Evolutionary conservation across 2,113 vertebrate genomes (phyloP).

Genomic region (Puma concolor): DNA sequence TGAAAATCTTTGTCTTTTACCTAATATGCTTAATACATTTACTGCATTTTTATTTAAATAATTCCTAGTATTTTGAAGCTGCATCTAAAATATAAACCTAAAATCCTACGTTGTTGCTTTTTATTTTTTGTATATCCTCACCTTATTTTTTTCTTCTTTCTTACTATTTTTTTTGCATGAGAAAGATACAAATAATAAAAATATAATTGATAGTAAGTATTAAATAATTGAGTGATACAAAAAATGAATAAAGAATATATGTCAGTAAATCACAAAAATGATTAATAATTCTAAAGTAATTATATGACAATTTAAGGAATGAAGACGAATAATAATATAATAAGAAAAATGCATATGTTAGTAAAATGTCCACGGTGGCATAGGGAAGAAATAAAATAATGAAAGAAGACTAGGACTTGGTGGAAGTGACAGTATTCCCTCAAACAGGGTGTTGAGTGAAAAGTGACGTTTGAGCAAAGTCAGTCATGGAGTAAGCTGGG

Average conservation of each 20-base stretch:
- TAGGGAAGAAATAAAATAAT: background rate
- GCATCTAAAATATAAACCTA: background rate
- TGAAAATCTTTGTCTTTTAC: background rate
- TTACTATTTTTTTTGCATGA: background rate
- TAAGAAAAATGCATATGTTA: background rate
- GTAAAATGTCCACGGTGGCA: background rate
- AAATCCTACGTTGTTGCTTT: background rate
- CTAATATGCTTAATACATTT: background rate
- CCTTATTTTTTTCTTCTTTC: background rate
- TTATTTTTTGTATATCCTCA: background rate
- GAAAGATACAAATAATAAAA: background rate
- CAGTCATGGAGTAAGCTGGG: background rate
- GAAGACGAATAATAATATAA: background rate
- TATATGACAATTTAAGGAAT: background rate
- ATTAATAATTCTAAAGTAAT: background rate
- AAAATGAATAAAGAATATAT: background rate
- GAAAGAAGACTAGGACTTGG: background rate
- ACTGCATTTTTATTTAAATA: conserved; percentile 14
- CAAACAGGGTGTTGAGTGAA: background rate
- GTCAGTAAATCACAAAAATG: background rate
- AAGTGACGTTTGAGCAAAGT: background rate
- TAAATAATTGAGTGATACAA: background rate
- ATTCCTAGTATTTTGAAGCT: background rate
- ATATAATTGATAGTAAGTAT: background rate
- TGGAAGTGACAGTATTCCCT: background rate